A percentile compares a stretch with the other conserved stretches of the same genome.
Evolutionary conservation across 2,113 vertebrate species (phyloP).

Genomic region (Chaenogobius annularis): DNA sequence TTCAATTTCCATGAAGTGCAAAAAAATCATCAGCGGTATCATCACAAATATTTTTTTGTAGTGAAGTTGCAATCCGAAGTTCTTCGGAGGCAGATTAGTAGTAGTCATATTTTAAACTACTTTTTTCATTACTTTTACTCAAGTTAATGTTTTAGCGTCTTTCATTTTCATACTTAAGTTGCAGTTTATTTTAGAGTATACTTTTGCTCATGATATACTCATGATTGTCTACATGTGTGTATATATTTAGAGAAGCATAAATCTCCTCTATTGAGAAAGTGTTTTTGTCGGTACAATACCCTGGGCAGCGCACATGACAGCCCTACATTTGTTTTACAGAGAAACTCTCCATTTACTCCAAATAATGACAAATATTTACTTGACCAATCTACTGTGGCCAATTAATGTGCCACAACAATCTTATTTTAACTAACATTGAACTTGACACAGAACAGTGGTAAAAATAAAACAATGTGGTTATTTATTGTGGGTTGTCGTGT

Average conservation of each 20-base stretch:
- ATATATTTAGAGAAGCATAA: not conserved
- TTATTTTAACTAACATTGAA: constrained; percentile 21
- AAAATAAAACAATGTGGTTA: constrained; percentile 14
- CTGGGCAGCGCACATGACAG: not conserved
- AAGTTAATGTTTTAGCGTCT: not conserved
- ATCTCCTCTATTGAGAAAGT: not conserved
- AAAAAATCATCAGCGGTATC: too few species aligned
- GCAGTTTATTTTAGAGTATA: not conserved
- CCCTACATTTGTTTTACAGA: not conserved
- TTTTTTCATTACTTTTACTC: not conserved
- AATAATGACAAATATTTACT: constrained; percentile 13
- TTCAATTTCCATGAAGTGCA: too few species aligned
- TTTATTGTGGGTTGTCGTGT: not conserved
- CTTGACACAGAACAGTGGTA: constrained; percentile 4
- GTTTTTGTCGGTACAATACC: not conserved
- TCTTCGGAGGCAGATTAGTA: too few species aligned
- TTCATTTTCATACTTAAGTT: not conserved
- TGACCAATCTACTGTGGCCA: not conserved
- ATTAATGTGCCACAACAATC: constrained; percentile 19
- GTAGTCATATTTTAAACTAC: too few species aligned
- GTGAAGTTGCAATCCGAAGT: not conserved
- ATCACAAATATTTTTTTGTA: too few species aligned
- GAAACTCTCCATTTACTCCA: not conserved
- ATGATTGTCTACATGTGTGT: not conserved
- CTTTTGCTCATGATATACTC: not conserved